phyloP scores from a whole-genome alignment of 1,140 invertebrate genomes.

The Thrips palmi region DNA sequence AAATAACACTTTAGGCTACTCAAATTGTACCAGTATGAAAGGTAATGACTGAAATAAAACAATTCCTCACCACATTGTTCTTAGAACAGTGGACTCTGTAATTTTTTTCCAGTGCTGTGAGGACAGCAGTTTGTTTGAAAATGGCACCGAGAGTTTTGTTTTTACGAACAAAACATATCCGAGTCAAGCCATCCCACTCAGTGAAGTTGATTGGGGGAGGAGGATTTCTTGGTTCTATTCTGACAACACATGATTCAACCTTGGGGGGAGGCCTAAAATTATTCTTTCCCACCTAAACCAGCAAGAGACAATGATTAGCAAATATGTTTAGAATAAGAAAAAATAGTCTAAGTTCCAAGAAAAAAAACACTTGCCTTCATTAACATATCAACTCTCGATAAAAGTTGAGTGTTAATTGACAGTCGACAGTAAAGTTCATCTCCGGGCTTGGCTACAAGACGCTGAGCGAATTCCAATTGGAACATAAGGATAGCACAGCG shows the following conservation, averaged over 20 bases:
- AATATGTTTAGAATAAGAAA: background rate
- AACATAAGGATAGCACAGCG: slow-evolving; percentile 98
- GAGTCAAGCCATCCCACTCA: slow-evolving; percentile 94
- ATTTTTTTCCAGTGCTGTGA: slow-evolving; percentile 79
- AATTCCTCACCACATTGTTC: slow-evolving; percentile 53
- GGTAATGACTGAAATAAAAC: background rate
- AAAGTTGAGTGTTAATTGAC: slow-evolving; percentile 89
- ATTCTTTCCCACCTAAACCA: slow-evolving; percentile 74
- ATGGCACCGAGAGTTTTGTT: slow-evolving; percentile 80
- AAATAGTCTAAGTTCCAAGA: slow-evolving; percentile 3
- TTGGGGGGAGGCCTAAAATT: slow-evolving; percentile 97
- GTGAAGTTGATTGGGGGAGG: slow-evolving; percentile 90
- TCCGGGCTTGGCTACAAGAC: slow-evolving; percentile 90
- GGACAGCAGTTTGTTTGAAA: slow-evolving; percentile 69
- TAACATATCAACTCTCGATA: slow-evolving; percentile 87
- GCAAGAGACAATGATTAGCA: background rate
- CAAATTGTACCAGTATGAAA: background rate
- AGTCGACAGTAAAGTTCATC: slow-evolving; percentile 95
- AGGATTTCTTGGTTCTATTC: slow-evolving; percentile 92
- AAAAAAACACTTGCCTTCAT: slow-evolving; percentile 62
- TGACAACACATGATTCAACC: slow-evolving; percentile 96
- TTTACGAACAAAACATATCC: slow-evolving; percentile 88
- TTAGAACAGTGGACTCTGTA: slow-evolving; percentile 75
- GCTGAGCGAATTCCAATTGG: slow-evolving; percentile 94
- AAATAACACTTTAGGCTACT: background rate